These are phyloP conservation scores for Heterotilapia buettikoferi DNA, from an alignment of 2,113 vertebrate species.

Conservation along the genomic window DNA sequence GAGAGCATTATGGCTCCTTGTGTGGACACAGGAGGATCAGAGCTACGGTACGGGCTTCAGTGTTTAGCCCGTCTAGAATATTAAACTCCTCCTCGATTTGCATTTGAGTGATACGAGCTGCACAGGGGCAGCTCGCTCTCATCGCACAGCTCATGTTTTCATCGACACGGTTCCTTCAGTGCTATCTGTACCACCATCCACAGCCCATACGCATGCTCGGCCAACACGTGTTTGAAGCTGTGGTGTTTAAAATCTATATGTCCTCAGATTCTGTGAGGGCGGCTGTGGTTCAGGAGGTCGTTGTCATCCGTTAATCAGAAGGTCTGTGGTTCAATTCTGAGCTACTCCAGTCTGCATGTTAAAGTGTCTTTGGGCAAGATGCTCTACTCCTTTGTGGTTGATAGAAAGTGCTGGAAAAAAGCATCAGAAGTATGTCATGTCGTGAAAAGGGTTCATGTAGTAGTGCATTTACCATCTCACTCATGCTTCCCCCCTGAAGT, in stretches of 20 bases:
- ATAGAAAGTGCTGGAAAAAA: background rate
- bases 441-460: background rate
- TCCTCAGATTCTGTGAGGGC: background rate
- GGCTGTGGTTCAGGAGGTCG: background rate
- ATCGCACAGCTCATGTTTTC: conserved; percentile 56
- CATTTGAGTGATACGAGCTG: conserved; percentile 49
- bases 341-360: background rate
- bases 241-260: background rate
- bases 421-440: background rate
- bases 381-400: background rate
- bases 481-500: conserved; percentile 20
- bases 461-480: background rate
- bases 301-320: background rate
- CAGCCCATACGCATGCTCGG: background rate
- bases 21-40: background rate
- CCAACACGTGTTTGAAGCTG: conserved; percentile 21
- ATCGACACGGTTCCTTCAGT: conserved; percentile 16
- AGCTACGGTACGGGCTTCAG: background rate
- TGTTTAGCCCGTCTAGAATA: conserved; percentile 48
- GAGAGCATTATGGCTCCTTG: background rate
- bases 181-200: conserved; percentile 1
- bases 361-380: background rate
- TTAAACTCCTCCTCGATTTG: conserved; percentile 56
- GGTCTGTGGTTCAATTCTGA: background rate
- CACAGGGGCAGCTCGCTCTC: conserved; percentile 21